A percentile compares a stretch with the other conserved stretches of the same genome.
These are phyloP conservation scores for Bucorvus abyssinicus DNA, from an alignment of 2,797 vertebrate species.

Conservation along the genomic window DNA sequence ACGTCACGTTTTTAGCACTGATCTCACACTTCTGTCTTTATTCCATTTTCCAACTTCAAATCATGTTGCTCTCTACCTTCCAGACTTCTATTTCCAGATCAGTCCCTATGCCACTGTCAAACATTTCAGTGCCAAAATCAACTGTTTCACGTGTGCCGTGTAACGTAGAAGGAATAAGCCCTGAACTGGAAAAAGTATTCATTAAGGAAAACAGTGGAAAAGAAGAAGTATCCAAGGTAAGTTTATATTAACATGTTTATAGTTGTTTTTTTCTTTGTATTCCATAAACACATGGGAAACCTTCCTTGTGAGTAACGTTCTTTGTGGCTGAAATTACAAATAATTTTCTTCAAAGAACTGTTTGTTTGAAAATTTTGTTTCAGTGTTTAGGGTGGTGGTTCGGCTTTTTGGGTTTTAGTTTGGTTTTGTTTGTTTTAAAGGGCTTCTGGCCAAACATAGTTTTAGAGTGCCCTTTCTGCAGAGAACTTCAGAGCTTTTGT, in stretches of 20 bases:
- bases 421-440: background rate
- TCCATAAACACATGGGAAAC: background rate
- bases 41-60: background rate
- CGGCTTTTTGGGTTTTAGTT: background rate
- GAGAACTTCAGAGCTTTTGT: background rate
- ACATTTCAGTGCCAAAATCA: constrained; percentile 85
- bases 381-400: background rate
- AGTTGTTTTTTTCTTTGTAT: background rate
- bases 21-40: background rate
- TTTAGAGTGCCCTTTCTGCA: background rate
- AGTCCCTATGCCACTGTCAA: constrained; percentile 81
- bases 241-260: background rate
- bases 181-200: constrained; percentile 94
- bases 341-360: background rate
- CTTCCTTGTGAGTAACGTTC: background rate
- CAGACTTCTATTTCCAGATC: constrained; percentile 85
- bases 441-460: background rate
- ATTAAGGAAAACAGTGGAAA: constrained; percentile 89
- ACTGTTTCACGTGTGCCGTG: constrained; percentile 87
- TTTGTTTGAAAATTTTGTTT: background rate
- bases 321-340: background rate
- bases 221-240: constrained; percentile 83
- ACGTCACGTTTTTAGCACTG: background rate
- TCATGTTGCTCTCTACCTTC: constrained; percentile 2
- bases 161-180: constrained; percentile 93